Evolutionary conservation across 2,888 invertebrate species (phyloP).

Genomic region (Tenthredo mesomela): DNA sequence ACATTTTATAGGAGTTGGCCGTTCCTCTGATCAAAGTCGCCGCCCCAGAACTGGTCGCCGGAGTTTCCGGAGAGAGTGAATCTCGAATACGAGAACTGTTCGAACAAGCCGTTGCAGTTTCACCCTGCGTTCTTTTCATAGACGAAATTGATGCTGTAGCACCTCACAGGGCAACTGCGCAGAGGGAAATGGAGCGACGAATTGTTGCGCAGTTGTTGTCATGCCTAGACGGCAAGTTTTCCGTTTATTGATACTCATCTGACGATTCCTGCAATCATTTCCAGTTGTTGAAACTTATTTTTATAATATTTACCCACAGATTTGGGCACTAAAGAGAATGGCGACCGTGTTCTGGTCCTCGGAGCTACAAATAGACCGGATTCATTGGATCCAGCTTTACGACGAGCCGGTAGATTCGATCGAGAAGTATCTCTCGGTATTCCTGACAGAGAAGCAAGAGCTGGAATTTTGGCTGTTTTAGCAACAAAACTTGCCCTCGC

Average conservation of each 20-base stretch:
- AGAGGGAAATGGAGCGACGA: constrained; percentile 97
- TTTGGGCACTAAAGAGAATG: constrained; percentile 79
- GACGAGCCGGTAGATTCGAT: constrained; percentile 96
- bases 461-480: constrained; percentile 87
- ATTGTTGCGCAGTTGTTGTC: constrained; percentile 96
- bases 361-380: constrained; percentile 98
- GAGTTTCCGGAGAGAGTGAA: constrained; percentile 98
- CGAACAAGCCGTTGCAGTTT: constrained; percentile 87
- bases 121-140: constrained; percentile 94
- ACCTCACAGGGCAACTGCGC: constrained; percentile 92
- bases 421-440: constrained; percentile 96
- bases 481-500: constrained; percentile 86
- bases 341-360: constrained; percentile 88
- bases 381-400: constrained; percentile 93
- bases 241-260: neutral
- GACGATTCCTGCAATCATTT: constrained; percentile 36
- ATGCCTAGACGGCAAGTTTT: constrained; percentile 88
- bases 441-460: constrained; percentile 91
- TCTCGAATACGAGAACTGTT: constrained; percentile 95
- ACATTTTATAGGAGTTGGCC: constrained; percentile 84
- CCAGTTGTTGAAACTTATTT: neutral
- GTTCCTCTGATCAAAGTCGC: constrained; percentile 92
- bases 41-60: constrained; percentile 95
- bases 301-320: constrained; percentile 71
- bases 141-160: constrained; percentile 99